Base-by-base conservation (phyloP, 2,113 vertebrate species). In the Fulmarus glacialis region DNA sequence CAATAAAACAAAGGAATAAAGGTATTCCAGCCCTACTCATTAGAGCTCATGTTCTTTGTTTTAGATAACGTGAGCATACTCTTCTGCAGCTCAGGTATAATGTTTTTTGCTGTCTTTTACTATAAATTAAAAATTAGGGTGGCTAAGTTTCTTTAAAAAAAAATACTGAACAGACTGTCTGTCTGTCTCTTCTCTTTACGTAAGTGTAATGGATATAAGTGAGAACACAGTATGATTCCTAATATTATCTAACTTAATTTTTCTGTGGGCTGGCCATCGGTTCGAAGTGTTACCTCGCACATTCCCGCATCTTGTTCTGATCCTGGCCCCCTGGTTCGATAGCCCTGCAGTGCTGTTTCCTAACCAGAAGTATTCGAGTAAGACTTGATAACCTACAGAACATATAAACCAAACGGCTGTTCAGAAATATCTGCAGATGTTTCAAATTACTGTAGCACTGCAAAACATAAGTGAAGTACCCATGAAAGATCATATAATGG, bases 291-390 rank as follows among this genome's bases (percentile, higher is more conserved):
- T 32, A 3, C 21, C n/a, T 15, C 50, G 15, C 56, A 55, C 63
- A 26, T 5, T 72, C n/a, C 58, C 4, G 1, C 21, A 13, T 4
- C 48, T 21, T 38, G 6, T 47, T 50, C 0, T 1, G 58, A 52
- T 29, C 67, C 67, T 20, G 56, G 6, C 32, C 12, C n/a, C 52
- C 14, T 6, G 40, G 21, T 24, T 7, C 10, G 2, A 34, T 1
- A 36, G 34, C 45, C 58, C 80, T 83, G 72, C 53, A 17, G 8
- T 2, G 63, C 67, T 63, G 11, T 7, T 42, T 29, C 48, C 43
- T 50, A 59, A 36, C 19, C 64, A 63, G 26, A 32, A 64, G 14
- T 55, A 11, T 30, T 42, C 38, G 5, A 18, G 48, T 6, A 56
- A 30, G 34, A 13, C 14, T 23, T 18, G 15, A 16, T 15, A 15